These are phyloP conservation scores for Uropetala carovei DNA, from an alignment of 2,888 invertebrate genomes.

Conservation along the genomic window DNA sequence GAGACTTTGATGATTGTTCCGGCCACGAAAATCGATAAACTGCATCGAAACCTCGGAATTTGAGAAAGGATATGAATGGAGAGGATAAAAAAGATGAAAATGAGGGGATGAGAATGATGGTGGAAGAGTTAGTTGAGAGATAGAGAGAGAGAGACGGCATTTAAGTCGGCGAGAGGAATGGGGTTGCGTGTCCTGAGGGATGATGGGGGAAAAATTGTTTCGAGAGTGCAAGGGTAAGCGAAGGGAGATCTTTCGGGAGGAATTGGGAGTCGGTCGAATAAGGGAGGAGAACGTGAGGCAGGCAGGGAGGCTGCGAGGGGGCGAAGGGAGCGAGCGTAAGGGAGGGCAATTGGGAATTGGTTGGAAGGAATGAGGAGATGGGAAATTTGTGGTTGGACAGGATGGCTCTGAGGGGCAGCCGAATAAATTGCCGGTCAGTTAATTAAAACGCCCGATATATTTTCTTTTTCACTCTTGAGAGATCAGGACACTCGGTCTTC, in stretches of 20 bases:
- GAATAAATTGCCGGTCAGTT: constrained; percentile 62
- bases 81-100: too few relatives aligned
- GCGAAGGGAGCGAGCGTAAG: neutral
- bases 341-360: constrained; percentile 38
- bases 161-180: neutral
- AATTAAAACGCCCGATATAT: constrained; percentile 63
- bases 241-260: neutral
- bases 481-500: neutral
- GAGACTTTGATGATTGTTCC: too few relatives aligned
- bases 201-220: constrained; percentile 19
- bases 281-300: neutral
- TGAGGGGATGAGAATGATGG: neutral
- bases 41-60: too few relatives aligned
- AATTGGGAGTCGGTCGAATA: neutral
- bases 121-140: neutral
- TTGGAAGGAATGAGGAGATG: constrained; percentile 53
- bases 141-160: neutral
- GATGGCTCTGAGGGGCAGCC: constrained; percentile 45
- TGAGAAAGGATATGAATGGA: too few relatives aligned
- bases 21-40: too few relatives aligned
- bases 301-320: neutral
- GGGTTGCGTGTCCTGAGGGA: neutral
- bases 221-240: constrained; percentile 17
- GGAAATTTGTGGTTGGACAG: constrained; percentile 53
- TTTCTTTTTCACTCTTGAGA: neutral